Percentiles rank a stretch among this genome's conserved stretches.
Evolutionary conservation across 2,113 vertebrate species (phyloP).

Genomic region (Nicator chloris): DNA sequence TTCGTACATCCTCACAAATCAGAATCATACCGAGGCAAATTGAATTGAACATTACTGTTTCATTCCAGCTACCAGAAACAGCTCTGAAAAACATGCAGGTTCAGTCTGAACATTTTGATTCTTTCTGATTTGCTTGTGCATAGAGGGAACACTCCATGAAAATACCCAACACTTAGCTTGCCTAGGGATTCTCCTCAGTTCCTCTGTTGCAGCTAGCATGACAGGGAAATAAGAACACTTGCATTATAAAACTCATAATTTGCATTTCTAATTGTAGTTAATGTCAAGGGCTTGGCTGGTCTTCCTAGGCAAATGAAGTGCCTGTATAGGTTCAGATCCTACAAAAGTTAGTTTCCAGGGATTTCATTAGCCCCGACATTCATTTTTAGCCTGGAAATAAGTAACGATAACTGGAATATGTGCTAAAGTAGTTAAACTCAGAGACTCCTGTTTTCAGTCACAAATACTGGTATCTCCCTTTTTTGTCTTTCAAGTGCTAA

Average conservation of each 20-base stretch:
- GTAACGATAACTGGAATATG: not conserved
- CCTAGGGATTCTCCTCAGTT: not conserved
- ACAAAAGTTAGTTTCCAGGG: not conserved
- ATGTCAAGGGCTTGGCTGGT: not conserved
- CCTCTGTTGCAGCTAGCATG: not conserved
- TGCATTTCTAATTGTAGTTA: not conserved
- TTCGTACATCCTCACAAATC: not conserved
- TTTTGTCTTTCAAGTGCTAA: not conserved
- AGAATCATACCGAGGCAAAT: not conserved
- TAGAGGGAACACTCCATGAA: not conserved
- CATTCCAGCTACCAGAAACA: not conserved
- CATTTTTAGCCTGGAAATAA: not conserved
- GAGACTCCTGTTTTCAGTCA: not conserved
- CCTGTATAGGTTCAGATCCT: not conserved
- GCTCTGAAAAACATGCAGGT: not conserved
- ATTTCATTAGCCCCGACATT: not conserved
- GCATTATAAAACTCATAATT: not conserved
- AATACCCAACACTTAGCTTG: not conserved
- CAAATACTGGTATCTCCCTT: not conserved
- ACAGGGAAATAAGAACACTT: not conserved
- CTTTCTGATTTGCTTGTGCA: not conserved
- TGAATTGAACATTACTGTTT: not conserved
- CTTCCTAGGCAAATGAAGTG: not conserved
- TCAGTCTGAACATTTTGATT: not conserved
- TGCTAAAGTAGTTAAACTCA: not conserved